Base-by-base conservation (phyloP, 35 echinoderm and acorn worm genomes). In the Diadema setosum region DNA sequence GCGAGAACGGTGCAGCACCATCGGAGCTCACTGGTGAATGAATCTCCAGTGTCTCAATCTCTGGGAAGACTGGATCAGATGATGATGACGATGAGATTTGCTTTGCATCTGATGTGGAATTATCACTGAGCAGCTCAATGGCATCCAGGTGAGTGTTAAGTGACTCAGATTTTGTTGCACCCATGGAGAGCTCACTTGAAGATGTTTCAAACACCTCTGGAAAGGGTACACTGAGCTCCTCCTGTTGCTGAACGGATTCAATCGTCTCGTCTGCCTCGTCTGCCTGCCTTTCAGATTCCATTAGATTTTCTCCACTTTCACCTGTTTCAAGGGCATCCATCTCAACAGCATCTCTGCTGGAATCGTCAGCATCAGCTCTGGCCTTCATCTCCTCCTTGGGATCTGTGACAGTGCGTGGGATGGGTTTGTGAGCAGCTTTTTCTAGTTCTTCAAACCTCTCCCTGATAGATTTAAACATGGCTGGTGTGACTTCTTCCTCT, bases 401-500 rank as follows among this genome's bases (percentile, higher is more conserved):
- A 70, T 95, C 84, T 2, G 45, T 52, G 60, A 50, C 85, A 67
- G 88, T 90, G 58, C 64, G 88, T 31, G 89, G 94, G 59, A 96
- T 90, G 39, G 94, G 94, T 52, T 96, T 96, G 12, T 90, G 87
- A 25, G 83, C 87, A 24, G 94, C 94, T 57, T 84, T 96, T 70
- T 96, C 84, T 45, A 96, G 80, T 81, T 96, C 94, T 75, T 88
- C 76, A 80, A 88, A 88, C 37, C 94, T 82, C 20, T 96, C 82
- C 37, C 87, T 82, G 26, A 96, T 43, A 3, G 94, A 89, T 75
- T 91, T 91, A 33, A 96, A 96, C 31, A 87, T 59, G 41, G 69
- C 52, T 15, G 85, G 64, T 15, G 84, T 56, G 29, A 81, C 46
- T 24, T 34, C 18, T 31, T 86, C 84, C 16, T 60, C 61, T 5